Evolutionary conservation across 2,113 vertebrate genomes (phyloP).

Genomic region (Phyllostomus hastatus): DNA sequence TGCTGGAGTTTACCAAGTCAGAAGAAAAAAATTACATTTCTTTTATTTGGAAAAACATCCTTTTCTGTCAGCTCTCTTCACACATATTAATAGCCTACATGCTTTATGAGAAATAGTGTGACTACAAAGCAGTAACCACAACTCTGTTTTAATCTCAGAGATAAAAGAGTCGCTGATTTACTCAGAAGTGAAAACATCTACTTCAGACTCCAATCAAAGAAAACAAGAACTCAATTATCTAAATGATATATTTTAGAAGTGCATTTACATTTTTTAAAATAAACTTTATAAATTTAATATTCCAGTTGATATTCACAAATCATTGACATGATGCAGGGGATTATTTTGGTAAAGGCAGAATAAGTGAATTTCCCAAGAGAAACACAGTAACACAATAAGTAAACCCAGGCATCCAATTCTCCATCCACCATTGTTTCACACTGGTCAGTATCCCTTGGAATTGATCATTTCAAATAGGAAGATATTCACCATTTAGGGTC

Average conservation of each 20-base stretch:
- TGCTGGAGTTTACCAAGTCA: neutral
- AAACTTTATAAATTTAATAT: neutral
- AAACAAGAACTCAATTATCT: neutral
- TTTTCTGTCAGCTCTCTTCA: neutral
- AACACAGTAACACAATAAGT: neutral
- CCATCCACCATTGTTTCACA: neutral
- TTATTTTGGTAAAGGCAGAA: neutral
- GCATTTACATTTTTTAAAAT: neutral
- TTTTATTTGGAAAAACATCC: neutral
- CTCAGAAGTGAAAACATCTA: neutral
- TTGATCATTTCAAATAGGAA: neutral
- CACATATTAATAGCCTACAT: neutral
- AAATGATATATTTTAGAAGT: neutral
- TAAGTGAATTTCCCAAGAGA: neutral
- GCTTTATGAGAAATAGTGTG: neutral
- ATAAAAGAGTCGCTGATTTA: too few relatives aligned
- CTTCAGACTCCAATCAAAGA: neutral
- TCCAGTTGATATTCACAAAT: neutral
- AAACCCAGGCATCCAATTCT: neutral
- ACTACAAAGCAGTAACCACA: neutral
- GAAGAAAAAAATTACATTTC: neutral
- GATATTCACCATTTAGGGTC: neutral
- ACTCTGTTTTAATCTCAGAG: neutral
- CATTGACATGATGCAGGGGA: neutral
- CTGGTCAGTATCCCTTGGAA: neutral